Conservation (phyloP, 2,888 invertebrate species). For the Mimumesa dahlbomi region DNA sequence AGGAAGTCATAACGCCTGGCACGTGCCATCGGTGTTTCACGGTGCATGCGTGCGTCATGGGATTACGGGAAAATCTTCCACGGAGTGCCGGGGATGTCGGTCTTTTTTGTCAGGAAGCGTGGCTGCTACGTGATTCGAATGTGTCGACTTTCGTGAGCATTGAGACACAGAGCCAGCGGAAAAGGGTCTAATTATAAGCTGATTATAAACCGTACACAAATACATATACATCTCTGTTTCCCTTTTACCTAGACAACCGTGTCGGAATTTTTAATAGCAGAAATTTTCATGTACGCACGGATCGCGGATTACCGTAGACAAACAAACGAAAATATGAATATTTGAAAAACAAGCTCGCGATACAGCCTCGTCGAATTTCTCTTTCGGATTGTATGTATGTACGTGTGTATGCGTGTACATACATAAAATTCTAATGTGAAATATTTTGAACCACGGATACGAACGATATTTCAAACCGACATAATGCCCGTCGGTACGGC, state of each 20-base stretch:
- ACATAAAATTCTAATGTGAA: too few species aligned
- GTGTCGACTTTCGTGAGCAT: constrained; percentile 23
- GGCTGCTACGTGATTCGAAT: constrained; percentile 73
- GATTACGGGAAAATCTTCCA: constrained; percentile 62
- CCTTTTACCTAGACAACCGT: too few species aligned
- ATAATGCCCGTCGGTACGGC: neutral
- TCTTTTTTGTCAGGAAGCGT: constrained; percentile 71
- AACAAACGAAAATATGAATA: too few species aligned
- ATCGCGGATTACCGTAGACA: constrained; percentile 2
- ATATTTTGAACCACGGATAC: too few species aligned
- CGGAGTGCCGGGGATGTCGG: constrained; percentile 1
- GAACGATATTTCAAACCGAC: constrained; percentile 14
- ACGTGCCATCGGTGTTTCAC: constrained; percentile 64
- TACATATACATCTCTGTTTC: too few species aligned
- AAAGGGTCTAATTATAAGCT: constrained; percentile 57
- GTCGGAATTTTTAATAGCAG: too few species aligned
- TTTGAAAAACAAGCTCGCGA: too few species aligned
- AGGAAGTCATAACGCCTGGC: constrained; percentile 72
- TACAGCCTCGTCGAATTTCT: too few species aligned
- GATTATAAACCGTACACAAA: constrained; percentile 46
- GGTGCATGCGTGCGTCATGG: constrained; percentile 42
- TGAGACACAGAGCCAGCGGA: constrained; percentile 24
- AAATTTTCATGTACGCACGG: too few species aligned
- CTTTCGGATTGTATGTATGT: too few species aligned
- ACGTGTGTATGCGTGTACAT: too few species aligned